phyloP scores from a whole-genome alignment of 1,140 invertebrate species.

The Trialeurodes vaporariorum region DNA sequence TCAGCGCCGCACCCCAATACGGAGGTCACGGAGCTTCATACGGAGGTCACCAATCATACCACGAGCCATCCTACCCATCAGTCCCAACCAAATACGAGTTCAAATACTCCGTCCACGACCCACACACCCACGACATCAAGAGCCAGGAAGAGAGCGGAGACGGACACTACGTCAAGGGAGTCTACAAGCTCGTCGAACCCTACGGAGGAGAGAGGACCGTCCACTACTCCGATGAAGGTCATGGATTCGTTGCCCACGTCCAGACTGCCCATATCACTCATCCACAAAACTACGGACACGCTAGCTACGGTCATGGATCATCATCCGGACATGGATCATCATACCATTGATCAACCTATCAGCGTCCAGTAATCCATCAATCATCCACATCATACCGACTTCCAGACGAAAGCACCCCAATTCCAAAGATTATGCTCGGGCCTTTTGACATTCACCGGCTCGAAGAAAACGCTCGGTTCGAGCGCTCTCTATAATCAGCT shows the following conservation, averaged over 20 bases:
- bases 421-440: too few relatives aligned
- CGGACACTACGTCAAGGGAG: conserved; percentile 24
- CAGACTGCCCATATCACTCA: conserved; percentile 10
- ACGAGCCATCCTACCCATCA: conserved; percentile 22
- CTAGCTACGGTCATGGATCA: neutral
- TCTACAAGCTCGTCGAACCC: conserved; percentile 34
- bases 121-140: conserved; percentile 28
- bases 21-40: neutral
- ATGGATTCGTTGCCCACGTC: conserved; percentile 27
- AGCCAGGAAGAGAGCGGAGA: conserved; percentile 28
- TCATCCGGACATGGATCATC: too few relatives aligned
- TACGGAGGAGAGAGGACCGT: conserved; percentile 45
- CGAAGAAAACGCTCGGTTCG: too few relatives aligned
- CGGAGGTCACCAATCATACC: neutral
- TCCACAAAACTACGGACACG: neutral
- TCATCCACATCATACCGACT: too few relatives aligned
- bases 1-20: neutral
- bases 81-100: conserved; percentile 26
- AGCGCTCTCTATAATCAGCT: too few relatives aligned
- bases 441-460: too few relatives aligned
- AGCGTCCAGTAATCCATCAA: too few relatives aligned
- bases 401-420: too few relatives aligned
- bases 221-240: conserved; percentile 44
- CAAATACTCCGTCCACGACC: conserved; percentile 25
- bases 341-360: too few relatives aligned